Conservation (phyloP, 2,113 vertebrate genomes). For the Etheostoma spectabile region DNA sequence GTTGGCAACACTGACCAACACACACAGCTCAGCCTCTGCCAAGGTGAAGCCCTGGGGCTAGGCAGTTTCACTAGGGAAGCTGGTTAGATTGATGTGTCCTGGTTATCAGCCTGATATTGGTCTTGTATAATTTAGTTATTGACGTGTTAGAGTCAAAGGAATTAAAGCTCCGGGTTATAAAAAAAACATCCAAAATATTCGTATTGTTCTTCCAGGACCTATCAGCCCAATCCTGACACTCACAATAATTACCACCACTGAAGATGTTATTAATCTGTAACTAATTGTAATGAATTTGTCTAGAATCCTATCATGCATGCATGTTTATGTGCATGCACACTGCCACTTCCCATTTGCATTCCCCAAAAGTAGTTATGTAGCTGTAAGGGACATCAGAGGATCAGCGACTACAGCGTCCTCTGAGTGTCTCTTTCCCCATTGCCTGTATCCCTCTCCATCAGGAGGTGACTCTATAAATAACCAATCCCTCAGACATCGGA, state of each 20-base stretch:
- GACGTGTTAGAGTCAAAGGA: neutral
- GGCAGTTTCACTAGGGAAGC: slow-evolving; percentile 7
- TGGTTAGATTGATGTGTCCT: slow-evolving; percentile 15
- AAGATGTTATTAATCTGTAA: neutral
- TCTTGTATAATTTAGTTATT: slow-evolving; percentile 6
- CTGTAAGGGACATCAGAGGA: slow-evolving; percentile 23
- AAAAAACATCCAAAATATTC: neutral
- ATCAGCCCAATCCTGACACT: neutral
- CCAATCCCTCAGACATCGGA: slow-evolving; percentile 67
- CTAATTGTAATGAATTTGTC: neutral
- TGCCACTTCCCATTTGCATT: slow-evolving; percentile 14
- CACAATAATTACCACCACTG: no score
- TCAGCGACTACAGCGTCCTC: slow-evolving; percentile 51
- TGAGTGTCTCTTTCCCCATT: slow-evolving; percentile 49
- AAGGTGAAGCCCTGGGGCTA: slow-evolving; percentile 38
- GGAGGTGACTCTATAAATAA: slow-evolving; percentile 78
- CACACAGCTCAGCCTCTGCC: slow-evolving; percentile 49
- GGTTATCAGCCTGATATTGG: slow-evolving; percentile 5
- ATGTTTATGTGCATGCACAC: neutral
- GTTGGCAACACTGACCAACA: slow-evolving; percentile 57
- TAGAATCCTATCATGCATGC: neutral
- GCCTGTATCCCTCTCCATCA: slow-evolving; percentile 50
- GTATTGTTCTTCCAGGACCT: neutral
- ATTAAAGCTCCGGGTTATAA: neutral
- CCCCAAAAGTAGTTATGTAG: slow-evolving; percentile 16